These are phyloP conservation scores for Nipponacmea schrenckii DNA, from an alignment of 2,888 invertebrate genomes.

Conservation along the genomic window DNA sequence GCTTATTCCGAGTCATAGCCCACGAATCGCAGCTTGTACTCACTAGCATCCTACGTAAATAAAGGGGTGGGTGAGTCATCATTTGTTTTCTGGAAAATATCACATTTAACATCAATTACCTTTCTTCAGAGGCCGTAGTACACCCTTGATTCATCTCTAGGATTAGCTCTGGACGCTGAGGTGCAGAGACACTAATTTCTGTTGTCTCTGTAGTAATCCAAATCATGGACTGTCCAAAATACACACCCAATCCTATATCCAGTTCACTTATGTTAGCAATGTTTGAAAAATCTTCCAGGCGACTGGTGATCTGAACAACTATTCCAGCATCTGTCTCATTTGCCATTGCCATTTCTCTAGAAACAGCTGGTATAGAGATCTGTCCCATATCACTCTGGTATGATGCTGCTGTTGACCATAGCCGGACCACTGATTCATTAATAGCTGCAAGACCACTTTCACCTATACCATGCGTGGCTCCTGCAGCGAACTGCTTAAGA, in stretches of 20 bases:
- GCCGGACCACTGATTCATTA: neutral
- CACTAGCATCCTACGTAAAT: no score
- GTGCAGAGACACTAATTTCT: neutral
- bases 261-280: slow-evolving; percentile 12
- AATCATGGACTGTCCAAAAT: slow-evolving; percentile 16
- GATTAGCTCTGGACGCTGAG: slow-evolving; percentile 6
- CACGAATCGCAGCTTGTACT: neutral
- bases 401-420: slow-evolving; percentile 9
- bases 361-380: slow-evolving; percentile 3
- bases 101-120: neutral
- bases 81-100: neutral
- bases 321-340: neutral
- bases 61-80: no score
- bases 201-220: slow-evolving; percentile 10
- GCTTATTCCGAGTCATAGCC: neutral
- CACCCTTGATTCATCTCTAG: neutral
- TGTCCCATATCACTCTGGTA: slow-evolving; percentile 16
- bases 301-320: neutral
- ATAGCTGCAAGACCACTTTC: neutral
- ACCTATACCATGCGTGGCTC: slow-evolving; percentile 8
- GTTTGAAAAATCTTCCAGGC: slow-evolving; percentile 15
- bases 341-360: neutral
- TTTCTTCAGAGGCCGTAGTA: slow-evolving; percentile 5
- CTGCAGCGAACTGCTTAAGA: neutral
- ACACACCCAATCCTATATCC: slow-evolving; percentile 18